These are phyloP conservation scores for Gnatocerus cornutus DNA, from an alignment of 2,888 invertebrate genomes.

Conservation along the genomic window DNA sequence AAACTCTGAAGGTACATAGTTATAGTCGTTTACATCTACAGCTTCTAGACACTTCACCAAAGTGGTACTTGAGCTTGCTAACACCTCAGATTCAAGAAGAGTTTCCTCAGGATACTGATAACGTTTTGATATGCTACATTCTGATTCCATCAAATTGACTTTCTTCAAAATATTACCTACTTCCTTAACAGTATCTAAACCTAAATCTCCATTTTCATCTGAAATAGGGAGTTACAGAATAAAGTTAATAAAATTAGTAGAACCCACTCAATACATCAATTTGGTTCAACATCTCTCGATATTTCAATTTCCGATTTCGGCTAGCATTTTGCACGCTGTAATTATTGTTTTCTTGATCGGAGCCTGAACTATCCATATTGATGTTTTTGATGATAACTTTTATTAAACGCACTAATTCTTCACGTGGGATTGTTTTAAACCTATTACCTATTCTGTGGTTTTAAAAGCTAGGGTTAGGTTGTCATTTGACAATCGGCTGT, in stretches of 20 bases:
- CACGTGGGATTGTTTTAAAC: too few relatives aligned
- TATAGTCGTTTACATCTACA: constrained; percentile 69
- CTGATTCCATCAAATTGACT: constrained; percentile 61
- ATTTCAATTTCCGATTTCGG: constrained; percentile 44
- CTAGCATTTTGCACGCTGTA: not conserved
- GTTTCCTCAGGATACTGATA: constrained; percentile 66
- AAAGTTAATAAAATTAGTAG: too few relatives aligned
- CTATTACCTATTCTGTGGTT: too few relatives aligned
- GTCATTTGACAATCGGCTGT: too few relatives aligned
- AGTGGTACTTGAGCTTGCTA: constrained; percentile 64
- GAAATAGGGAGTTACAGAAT: not conserved
- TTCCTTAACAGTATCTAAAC: constrained; percentile 58
- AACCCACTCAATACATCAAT: constrained; percentile 49
- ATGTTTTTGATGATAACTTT: too few relatives aligned
- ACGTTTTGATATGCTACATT: constrained; percentile 62
- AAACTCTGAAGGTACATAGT: constrained; percentile 72
- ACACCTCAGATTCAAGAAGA: constrained; percentile 63
- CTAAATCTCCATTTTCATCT: constrained; percentile 58
- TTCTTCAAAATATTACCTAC: constrained; percentile 62
- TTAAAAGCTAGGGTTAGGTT: not conserved
- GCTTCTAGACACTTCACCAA: constrained; percentile 65
- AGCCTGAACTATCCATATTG: constrained; percentile 6
- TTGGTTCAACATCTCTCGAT: constrained; percentile 46
- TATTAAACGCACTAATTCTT: too few relatives aligned
- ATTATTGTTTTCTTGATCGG: constrained; percentile 43